Conservation (phyloP, 2,113 vertebrate genomes). For the Diadophis punctatus region DNA sequence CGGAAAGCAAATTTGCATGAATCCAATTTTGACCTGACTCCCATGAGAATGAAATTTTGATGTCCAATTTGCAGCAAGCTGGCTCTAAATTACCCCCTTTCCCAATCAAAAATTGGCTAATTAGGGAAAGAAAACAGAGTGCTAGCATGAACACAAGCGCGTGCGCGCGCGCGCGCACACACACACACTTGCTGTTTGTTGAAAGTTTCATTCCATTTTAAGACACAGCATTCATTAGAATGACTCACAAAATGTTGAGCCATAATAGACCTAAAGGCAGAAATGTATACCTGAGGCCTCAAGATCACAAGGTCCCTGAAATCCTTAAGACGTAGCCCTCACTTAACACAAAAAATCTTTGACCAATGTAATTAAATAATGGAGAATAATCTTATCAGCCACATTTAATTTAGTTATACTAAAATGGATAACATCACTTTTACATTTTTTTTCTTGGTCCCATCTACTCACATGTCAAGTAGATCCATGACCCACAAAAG, state of each 20-base stretch:
- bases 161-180: rapidly evolving
- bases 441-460: not conserved
- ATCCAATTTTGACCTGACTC: not conserved
- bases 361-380: not conserved
- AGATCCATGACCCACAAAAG: not conserved
- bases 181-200: not conserved
- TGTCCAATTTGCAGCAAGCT: not conserved
- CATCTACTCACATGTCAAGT: not conserved
- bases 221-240: not conserved
- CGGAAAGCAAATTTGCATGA: not conserved
- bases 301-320: not conserved
- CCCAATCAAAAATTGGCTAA: not conserved
- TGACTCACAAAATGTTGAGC: not conserved
- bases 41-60: not conserved
- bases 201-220: not conserved
- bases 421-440: not conserved
- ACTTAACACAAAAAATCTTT: not conserved
- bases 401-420: not conserved
- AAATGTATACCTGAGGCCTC: not conserved
- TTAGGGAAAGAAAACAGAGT: not conserved
- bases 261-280: not conserved
- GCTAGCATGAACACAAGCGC: not conserved
- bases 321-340: not conserved
- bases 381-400: not conserved
- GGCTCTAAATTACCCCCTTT: not conserved